These are phyloP conservation scores for Apodemia duryi DNA, from an alignment of 2,888 invertebrate genomes.

Conservation along the genomic window DNA sequence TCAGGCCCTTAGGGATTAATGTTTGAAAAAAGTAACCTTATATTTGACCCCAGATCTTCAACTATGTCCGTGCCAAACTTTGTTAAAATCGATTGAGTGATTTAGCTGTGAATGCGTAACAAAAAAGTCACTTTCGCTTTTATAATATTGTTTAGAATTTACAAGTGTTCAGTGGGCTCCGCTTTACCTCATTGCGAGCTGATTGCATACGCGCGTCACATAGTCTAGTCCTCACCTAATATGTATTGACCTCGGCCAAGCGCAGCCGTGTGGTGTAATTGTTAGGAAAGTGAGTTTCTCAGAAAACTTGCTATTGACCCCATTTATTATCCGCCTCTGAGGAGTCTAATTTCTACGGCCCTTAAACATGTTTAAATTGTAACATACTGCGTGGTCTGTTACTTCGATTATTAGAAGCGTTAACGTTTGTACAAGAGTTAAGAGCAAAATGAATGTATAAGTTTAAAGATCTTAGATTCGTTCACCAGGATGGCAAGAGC, in stretches of 20 bases:
- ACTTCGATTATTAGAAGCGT: not conserved
- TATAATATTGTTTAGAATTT: not conserved
- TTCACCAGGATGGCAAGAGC: too few species aligned
- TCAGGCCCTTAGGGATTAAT: too few species aligned
- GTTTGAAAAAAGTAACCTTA: too few species aligned
- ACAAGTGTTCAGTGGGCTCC: not conserved
- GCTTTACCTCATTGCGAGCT: conserved; percentile 33
- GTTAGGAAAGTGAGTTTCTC: conserved; percentile 31
- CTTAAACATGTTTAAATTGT: not conserved
- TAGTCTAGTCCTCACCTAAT: conserved; percentile 60
- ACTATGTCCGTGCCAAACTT: too few species aligned
- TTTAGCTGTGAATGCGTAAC: too few species aligned
- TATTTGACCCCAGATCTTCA: too few species aligned
- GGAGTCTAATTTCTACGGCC: conserved; percentile 1
- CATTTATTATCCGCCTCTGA: conserved; percentile 3
- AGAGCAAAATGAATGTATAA: not conserved
- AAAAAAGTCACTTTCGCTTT: too few species aligned
- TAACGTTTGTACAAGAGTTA: not conserved
- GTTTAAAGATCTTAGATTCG: not conserved
- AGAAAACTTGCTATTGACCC: not conserved
- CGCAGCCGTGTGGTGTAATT: conserved; percentile 31
- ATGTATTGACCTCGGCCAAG: conserved; percentile 61
- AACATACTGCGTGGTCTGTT: not conserved
- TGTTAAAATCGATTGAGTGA: too few species aligned
- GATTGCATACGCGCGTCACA: conserved; percentile 60